These are phyloP conservation scores for Hiodon tergisus DNA, from an alignment of 2,113 vertebrate genomes.

Conservation along the genomic window DNA sequence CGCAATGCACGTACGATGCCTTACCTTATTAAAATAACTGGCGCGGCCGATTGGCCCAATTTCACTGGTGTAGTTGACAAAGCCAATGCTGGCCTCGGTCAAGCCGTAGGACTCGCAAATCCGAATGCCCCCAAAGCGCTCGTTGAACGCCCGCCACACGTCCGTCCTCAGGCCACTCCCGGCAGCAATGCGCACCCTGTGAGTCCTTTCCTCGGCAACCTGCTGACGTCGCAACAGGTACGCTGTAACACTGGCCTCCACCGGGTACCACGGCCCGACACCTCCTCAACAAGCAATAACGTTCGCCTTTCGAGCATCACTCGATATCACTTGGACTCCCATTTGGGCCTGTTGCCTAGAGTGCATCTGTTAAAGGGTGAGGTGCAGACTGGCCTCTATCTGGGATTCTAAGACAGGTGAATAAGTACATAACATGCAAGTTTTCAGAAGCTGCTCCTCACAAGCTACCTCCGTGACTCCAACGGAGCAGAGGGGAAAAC, in stretches of 20 bases:
- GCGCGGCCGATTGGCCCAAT: slow-evolving; percentile 72
- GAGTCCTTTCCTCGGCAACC: slow-evolving; percentile 56
- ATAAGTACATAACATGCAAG: too few species aligned
- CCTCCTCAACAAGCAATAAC: too few species aligned
- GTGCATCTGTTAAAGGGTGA: too few species aligned
- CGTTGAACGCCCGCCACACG: slow-evolving; percentile 71
- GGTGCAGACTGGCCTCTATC: too few species aligned
- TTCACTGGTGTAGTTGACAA: slow-evolving; percentile 78
- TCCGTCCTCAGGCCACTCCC: slow-evolving; percentile 73
- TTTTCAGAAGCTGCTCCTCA: too few species aligned
- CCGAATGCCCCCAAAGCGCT: slow-evolving; percentile 65
- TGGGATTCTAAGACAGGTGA: too few species aligned
- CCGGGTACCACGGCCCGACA: too few species aligned
- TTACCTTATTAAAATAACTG: slow-evolving; percentile 68
- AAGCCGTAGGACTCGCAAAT: slow-evolving; percentile 76
- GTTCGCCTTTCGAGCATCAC: too few species aligned
- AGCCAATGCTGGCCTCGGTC: slow-evolving; percentile 77
- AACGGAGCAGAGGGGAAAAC: too few species aligned
- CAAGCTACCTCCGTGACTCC: too few species aligned
- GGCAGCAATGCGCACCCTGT: slow-evolving; percentile 68
- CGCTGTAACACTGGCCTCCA: neutral
- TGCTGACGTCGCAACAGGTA: slow-evolving; percentile 20
- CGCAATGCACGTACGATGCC: neutral
- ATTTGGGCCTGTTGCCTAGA: too few species aligned
- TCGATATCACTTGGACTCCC: too few species aligned